Conservation (phyloP, 2,888 invertebrate genomes). For the Hetaerina titia region DNA sequence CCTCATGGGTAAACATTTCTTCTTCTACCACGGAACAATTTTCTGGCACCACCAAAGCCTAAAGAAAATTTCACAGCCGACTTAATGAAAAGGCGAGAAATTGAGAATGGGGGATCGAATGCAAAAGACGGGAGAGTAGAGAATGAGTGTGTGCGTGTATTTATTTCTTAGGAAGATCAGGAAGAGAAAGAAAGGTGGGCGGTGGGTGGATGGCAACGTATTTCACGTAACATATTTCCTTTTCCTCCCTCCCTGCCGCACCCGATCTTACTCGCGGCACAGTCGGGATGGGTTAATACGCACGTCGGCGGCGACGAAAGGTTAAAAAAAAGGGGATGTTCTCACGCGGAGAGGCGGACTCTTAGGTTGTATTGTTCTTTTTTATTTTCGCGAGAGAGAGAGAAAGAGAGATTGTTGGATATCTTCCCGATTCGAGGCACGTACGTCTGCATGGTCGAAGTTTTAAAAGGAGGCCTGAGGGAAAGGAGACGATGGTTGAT, state of each 20-base stretch:
- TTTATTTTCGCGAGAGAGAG: slow-evolving; percentile 12
- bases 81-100: no score
- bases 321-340: background rate
- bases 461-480: slow-evolving; percentile 19
- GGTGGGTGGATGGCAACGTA: background rate
- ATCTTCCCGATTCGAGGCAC: slow-evolving; percentile 19
- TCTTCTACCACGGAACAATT: no score
- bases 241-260: background rate
- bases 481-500: background rate
- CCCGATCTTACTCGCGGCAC: background rate
- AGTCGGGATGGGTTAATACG: background rate
- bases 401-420: background rate
- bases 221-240: background rate
- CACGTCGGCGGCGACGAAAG: background rate
- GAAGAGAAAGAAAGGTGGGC: background rate
- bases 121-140: no score
- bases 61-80: no score
- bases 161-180: background rate
- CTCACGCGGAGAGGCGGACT: background rate
- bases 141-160: background rate
- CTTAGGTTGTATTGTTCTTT: background rate
- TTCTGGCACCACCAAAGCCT: no score
- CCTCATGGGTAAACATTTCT: no score
- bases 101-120: no score
- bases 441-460: background rate